Conservation (phyloP, 2,113 vertebrate species). For the Cephalopholis sonnerati region DNA sequence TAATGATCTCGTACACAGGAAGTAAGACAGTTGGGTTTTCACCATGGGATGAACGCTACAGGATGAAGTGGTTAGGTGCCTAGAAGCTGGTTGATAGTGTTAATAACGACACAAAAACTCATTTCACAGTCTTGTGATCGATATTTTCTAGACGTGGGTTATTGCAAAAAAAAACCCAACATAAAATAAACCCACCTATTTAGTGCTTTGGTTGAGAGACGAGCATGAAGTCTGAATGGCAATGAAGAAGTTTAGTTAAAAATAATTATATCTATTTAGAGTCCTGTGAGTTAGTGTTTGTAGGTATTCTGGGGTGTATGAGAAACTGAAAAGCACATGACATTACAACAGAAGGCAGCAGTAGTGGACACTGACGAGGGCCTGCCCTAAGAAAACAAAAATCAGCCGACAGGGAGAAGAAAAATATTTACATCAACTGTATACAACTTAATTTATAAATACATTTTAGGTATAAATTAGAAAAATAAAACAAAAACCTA, state of each 20-base stretch:
- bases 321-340: background rate
- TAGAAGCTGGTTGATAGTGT: background rate
- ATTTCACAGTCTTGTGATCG: background rate
- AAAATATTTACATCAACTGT: conserved; percentile 89
- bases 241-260: background rate
- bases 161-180: background rate
- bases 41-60: background rate
- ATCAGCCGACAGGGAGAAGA: conserved; percentile 73
- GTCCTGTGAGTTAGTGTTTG: conserved; percentile 40
- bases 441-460: conserved; percentile 95
- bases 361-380: conserved; percentile 84
- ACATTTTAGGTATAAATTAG: conserved; percentile 91
- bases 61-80: conserved; percentile 3
- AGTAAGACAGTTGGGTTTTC: background rate
- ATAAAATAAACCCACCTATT: conserved; percentile 8
- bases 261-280: conserved; percentile 5
- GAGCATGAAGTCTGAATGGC: conserved; percentile 2
- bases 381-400: conserved; percentile 85
- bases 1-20: background rate
- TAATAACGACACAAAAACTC: background rate
- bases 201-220: conserved; percentile 80
- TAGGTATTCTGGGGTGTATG: background rate
- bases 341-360: conserved; percentile 53
- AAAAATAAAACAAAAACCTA: conserved; percentile 80
- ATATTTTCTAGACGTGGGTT: conserved; percentile 26